Conservation (phyloP, 2,888 invertebrate species). For the Rhaphigaster nebulosa region DNA sequence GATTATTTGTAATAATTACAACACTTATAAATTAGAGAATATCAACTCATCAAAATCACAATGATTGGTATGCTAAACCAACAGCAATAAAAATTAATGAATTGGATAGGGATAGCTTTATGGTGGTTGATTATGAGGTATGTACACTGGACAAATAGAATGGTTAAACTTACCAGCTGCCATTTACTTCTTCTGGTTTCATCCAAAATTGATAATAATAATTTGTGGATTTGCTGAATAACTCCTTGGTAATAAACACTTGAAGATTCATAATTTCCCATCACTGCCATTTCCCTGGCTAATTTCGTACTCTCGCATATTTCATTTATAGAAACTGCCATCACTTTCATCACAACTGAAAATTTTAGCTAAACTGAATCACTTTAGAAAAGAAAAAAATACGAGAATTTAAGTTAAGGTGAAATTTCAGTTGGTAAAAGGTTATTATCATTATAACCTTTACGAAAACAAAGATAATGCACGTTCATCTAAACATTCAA, state of each 20-base stretch:
- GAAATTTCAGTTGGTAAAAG: neutral
- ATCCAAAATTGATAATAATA: slow-evolving; percentile 84
- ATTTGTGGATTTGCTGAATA: slow-evolving; percentile 89
- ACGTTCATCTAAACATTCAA: neutral
- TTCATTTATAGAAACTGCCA: slow-evolving; percentile 91
- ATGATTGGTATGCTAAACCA: neutral
- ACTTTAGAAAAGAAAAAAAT: neutral
- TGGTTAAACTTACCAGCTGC: slow-evolving; percentile 71
- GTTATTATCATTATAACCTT: slow-evolving; percentile 5
- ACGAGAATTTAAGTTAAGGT: neutral
- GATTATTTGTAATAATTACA: neutral
- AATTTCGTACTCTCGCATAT: slow-evolving; percentile 95
- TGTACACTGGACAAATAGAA: slow-evolving; percentile 6
- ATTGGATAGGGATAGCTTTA: neutral
- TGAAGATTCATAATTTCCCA: slow-evolving; percentile 96
- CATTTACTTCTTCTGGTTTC: slow-evolving; percentile 87
- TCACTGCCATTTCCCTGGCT: slow-evolving; percentile 94
- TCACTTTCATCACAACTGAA: slow-evolving; percentile 70
- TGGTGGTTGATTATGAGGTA: neutral
- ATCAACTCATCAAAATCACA: neutral
- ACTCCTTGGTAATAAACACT: slow-evolving; percentile 94
- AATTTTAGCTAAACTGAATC: slow-evolving; percentile 60
- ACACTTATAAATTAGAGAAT: neutral
- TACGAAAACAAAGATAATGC: slow-evolving; percentile 10
- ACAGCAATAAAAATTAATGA: neutral